Percentiles rank a stretch among this genome's conserved stretches.
Evolutionary conservation across 2,113 vertebrate genomes (phyloP).

Genomic region (Mirounga angustirostris): DNA sequence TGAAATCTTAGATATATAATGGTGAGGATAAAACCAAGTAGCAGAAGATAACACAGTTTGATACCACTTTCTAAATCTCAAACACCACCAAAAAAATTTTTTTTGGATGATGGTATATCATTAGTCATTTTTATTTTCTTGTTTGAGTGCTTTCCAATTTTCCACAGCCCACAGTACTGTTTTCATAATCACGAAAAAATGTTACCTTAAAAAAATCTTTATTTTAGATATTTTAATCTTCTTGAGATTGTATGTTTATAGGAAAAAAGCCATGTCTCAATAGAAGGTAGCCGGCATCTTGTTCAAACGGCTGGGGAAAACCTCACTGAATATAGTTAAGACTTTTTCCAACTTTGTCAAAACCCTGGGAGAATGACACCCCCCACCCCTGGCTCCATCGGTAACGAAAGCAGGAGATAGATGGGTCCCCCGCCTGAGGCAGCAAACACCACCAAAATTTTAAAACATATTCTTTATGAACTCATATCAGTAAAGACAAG

Average conservation of each 20-base stretch:
- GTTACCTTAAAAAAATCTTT: neutral
- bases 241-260: neutral
- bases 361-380: neutral
- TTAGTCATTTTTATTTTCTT: neutral
- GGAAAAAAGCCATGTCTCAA: neutral
- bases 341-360: neutral
- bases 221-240: neutral
- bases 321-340: accelerated
- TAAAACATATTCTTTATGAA: neutral
- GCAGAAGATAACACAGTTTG: neutral
- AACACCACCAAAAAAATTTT: neutral
- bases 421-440: neutral
- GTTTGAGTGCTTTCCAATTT: neutral
- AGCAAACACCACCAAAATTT: neutral
- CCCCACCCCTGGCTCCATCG: neutral
- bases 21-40: neutral
- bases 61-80: neutral
- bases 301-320: neutral
- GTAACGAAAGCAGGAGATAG: neutral
- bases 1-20: neutral
- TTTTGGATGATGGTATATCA: neutral
- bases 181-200: constrained; percentile 7
- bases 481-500: neutral
- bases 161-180: neutral
- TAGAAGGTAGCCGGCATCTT: neutral